phyloP scores from a whole-genome alignment of 2,888 invertebrate genomes.

The Oxytorus armatus region DNA sequence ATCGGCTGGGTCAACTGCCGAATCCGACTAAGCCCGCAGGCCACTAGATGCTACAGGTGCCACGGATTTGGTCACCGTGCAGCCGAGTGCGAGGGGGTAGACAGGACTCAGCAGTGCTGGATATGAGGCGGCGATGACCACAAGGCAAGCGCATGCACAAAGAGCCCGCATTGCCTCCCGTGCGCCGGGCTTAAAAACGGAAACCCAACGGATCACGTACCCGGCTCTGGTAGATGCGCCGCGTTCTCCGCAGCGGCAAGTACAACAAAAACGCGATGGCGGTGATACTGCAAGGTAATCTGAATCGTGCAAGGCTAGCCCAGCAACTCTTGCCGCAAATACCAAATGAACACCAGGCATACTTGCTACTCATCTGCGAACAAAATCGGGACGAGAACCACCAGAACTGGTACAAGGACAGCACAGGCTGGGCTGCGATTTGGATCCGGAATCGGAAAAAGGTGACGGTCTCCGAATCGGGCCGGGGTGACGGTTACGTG shows the following conservation, averaged over 20 bases:
- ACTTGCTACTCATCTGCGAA: too few relatives aligned
- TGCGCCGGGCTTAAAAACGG: constrained; percentile 41
- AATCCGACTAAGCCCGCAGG: background rate
- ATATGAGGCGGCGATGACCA: constrained; percentile 67
- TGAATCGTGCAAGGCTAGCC: constrained; percentile 29
- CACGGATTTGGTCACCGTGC: constrained; percentile 54
- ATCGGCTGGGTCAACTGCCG: constrained; percentile 50
- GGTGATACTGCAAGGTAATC: constrained; percentile 40
- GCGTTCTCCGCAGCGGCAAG: constrained; percentile 52
- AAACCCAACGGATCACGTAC: constrained; percentile 21
- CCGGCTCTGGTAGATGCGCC: constrained; percentile 41
- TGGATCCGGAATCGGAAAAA: constrained; percentile 30
- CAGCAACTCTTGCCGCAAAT: constrained; percentile 18
- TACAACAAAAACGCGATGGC: constrained; percentile 16
- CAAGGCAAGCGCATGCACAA: constrained; percentile 49
- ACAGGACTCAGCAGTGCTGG: constrained; percentile 63
- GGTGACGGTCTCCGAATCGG: background rate
- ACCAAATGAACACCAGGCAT: constrained; percentile 28
- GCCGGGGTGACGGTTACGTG: background rate
- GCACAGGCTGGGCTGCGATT: constrained; percentile 37
- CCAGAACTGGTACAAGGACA: constrained; percentile 26
- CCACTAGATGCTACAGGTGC: constrained; percentile 44
- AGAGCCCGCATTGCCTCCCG: constrained; percentile 51
- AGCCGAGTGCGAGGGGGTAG: constrained; percentile 35
- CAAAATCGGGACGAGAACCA: too few relatives aligned